Base-by-base conservation (phyloP, 2,888 invertebrate species). In the Mesorhabditis belari region DNA sequence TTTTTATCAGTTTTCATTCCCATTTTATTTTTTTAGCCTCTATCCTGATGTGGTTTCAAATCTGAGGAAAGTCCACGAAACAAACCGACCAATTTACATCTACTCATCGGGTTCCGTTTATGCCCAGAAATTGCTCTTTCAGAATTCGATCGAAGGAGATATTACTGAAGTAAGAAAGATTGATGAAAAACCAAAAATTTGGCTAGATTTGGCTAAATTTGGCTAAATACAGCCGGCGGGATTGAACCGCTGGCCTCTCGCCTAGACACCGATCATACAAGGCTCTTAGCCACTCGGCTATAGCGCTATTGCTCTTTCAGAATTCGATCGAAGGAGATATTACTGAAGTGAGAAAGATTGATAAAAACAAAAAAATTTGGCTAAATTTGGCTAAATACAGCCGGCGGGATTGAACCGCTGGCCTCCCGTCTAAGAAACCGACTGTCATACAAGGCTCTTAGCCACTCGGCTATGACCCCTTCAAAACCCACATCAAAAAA, bases 71-170 rank as follows among this genome's bases (percentile, higher is more conserved):
- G 90, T 92, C 89, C 86, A 85, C 3, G 84, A 86, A 3, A 54
- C 61, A n/a, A 88, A 88, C 26, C 86, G 87, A 35, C 86, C 86
- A 67, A 84, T 94, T 55, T 92, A 88, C 80, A 88, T 93, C 65
- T 95, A 90, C 82, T 94, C 94, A 0, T 92, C 92, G 26, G 94
- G 93, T 54, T 92, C 91, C 60, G 87, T 91, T 0, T 88, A 89
- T 75, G 90, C 93, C 17, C 95, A 95, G 82, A 89, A 91, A 80
- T 85, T 93, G 9, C 85, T 94, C 3, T 92, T 94, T 81, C 85
- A 85, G 0, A 85, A 90, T 81, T 88, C 91, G 3, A 83, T 84
- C 21, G 85, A 87, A 52, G 94, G 94, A 0, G 88, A 94, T 82
- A 81, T 94, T 67, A 83, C 88, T 12, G 82, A 85, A 73, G 87